A percentile compares a stretch with the other conserved stretches of the same genome.
These are phyloP conservation scores for Trimorus sp. DNA, from an alignment of 2,888 invertebrate species.

Conservation along the genomic window DNA sequence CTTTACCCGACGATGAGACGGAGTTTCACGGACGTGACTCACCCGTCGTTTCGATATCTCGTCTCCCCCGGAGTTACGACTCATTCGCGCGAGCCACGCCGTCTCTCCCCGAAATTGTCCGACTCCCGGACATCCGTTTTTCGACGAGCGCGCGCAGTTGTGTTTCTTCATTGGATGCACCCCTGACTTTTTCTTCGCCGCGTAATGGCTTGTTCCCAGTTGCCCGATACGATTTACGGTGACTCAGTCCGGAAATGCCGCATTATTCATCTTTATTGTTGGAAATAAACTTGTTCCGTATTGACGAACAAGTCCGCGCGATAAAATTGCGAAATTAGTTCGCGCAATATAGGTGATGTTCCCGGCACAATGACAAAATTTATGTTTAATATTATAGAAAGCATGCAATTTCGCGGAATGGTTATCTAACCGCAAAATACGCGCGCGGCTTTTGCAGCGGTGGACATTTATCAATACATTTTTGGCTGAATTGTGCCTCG, in stretches of 20 bases:
- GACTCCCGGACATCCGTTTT: slow-evolving; percentile 65
- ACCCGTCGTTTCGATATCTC: slow-evolving; percentile 69
- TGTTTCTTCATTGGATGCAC: slow-evolving; percentile 65
- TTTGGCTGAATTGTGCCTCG: not conserved
- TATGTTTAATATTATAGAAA: slow-evolving; percentile 52
- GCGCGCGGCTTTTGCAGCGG: slow-evolving; percentile 12
- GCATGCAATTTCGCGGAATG: slow-evolving; percentile 38
- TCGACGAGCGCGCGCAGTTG: slow-evolving; percentile 55
- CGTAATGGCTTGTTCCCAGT: slow-evolving; percentile 48
- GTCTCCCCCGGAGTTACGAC: slow-evolving; percentile 60
- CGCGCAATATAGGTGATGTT: too few species aligned
- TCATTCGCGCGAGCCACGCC: slow-evolving; percentile 56
- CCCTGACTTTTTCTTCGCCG: slow-evolving; percentile 47
- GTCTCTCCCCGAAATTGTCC: slow-evolving; percentile 59
- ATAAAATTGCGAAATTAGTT: slow-evolving; percentile 34
- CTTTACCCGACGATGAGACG: slow-evolving; percentile 55
- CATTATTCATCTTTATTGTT: slow-evolving; percentile 59
- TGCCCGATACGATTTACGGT: slow-evolving; percentile 54
- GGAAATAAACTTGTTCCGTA: slow-evolving; percentile 52
- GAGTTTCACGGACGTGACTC: slow-evolving; percentile 67
- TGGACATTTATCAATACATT: slow-evolving; percentile 14
- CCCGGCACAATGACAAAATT: slow-evolving; percentile 23
- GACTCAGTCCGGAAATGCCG: slow-evolving; percentile 41
- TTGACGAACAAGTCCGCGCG: slow-evolving; percentile 44
- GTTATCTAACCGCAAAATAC: slow-evolving; percentile 35